A percentile compares a stretch with the other conserved stretches of the same genome.
Evolutionary conservation across 2,797 vertebrate genomes (phyloP).

Genomic region (Picus viridis): DNA sequence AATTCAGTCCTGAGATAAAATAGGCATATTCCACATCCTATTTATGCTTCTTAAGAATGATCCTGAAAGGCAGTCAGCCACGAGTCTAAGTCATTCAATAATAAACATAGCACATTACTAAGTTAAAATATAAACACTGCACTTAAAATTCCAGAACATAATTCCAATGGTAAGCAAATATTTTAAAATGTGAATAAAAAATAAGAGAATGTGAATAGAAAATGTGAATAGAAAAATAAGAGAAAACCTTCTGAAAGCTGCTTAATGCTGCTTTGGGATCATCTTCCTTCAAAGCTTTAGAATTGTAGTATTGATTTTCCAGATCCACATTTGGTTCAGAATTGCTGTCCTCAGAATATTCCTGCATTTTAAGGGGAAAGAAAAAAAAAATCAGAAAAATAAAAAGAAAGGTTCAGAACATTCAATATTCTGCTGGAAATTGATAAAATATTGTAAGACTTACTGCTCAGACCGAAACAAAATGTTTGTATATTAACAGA

Average conservation of each 20-base stretch:
- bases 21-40: neutral
- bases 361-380: conserved; percentile 72
- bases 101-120: neutral
- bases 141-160: neutral
- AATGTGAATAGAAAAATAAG: neutral
- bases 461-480: accelerated
- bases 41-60: neutral
- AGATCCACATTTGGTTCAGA: conserved; percentile 93
- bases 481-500: neutral
- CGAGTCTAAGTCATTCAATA: neutral
- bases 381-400: neutral
- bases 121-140: neutral
- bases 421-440: neutral
- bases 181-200: neutral
- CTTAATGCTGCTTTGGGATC: conserved; percentile 91
- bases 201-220: neutral
- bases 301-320: conserved; percentile 97
- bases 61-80: neutral
- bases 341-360: conserved; percentile 94
- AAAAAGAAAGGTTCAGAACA: neutral
- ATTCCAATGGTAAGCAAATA: neutral
- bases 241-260: conserved; percentile 90
- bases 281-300: conserved; percentile 94
- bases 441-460: neutral
- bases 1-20: neutral